Evolutionary conservation across 1,140 invertebrate species (phyloP).

Genomic region (Steinernema feltiae): DNA sequence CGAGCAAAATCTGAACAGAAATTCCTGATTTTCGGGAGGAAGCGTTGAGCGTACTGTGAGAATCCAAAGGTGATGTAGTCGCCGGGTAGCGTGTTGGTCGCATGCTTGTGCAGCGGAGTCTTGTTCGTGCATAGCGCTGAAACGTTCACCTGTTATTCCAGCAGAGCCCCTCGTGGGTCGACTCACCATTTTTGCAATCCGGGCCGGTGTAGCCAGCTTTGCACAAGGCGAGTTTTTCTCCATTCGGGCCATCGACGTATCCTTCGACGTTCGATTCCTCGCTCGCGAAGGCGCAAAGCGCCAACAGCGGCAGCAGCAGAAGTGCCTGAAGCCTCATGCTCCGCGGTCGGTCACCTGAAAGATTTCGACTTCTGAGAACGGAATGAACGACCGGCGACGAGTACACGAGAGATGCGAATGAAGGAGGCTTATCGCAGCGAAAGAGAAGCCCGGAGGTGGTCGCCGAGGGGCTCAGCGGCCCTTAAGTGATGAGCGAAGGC

Average conservation of each 20-base stretch:
- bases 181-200: too few species aligned
- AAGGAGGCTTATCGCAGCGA: background rate
- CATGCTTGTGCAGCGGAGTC: background rate
- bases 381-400: background rate
- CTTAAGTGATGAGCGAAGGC: background rate
- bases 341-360: slow-evolving; percentile 6
- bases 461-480: background rate
- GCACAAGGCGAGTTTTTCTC: background rate
- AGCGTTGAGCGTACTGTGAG: too few species aligned
- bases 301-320: background rate
- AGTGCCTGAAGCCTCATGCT: background rate
- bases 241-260: too few species aligned
- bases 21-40: too few species aligned
- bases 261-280: background rate
- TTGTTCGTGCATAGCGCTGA: too few species aligned
- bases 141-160: too few species aligned
- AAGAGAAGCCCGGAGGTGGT: background rate
- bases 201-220: background rate
- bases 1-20: too few species aligned
- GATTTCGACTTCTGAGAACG: background rate
- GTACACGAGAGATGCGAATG: background rate
- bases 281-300: background rate
- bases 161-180: too few species aligned
- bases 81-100: background rate
- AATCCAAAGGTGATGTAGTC: background rate